Conservation (phyloP, 2,888 invertebrate genomes). For the Amiota communis region DNA sequence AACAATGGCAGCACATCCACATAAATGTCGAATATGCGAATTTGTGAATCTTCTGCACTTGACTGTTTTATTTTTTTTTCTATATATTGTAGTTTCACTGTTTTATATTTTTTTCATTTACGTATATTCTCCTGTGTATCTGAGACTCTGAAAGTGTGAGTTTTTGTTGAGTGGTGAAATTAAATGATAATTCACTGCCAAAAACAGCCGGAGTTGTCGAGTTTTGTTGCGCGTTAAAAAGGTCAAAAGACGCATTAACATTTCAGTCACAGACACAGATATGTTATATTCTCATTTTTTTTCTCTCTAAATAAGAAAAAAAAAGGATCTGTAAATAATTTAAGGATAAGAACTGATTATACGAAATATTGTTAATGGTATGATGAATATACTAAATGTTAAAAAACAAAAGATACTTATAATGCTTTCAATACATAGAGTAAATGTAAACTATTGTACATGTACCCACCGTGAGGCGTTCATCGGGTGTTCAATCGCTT, state of each 20-base stretch:
- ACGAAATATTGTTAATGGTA: too few relatives aligned
- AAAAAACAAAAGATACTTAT: too few relatives aligned
- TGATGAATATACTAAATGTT: too few relatives aligned
- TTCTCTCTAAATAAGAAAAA: too few relatives aligned
- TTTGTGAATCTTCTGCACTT: neutral
- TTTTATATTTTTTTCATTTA: constrained; percentile 9
- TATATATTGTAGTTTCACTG: neutral
- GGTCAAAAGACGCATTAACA: constrained; percentile 10
- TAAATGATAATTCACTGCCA: constrained; percentile 37
- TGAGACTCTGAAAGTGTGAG: too few relatives aligned
- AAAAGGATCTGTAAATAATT: too few relatives aligned
- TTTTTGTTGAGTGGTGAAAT: constrained; percentile 29
- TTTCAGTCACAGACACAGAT: neutral
- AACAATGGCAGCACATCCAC: constrained; percentile 1
- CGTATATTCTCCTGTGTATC: neutral
- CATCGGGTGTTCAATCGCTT: too few relatives aligned
- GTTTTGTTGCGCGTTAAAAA: neutral
- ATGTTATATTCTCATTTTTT: neutral
- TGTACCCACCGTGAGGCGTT: too few relatives aligned
- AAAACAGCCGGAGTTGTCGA: constrained; percentile 14
- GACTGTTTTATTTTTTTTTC: neutral
- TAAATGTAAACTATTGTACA: too few relatives aligned
- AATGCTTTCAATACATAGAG: too few relatives aligned
- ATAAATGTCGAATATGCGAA: neutral
- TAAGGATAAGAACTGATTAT: too few relatives aligned